A percentile compares a stretch with the other conserved stretches of the same genome.
Conservation (phyloP, 2,113 vertebrate species). For the Gymnogyps californianus region DNA sequence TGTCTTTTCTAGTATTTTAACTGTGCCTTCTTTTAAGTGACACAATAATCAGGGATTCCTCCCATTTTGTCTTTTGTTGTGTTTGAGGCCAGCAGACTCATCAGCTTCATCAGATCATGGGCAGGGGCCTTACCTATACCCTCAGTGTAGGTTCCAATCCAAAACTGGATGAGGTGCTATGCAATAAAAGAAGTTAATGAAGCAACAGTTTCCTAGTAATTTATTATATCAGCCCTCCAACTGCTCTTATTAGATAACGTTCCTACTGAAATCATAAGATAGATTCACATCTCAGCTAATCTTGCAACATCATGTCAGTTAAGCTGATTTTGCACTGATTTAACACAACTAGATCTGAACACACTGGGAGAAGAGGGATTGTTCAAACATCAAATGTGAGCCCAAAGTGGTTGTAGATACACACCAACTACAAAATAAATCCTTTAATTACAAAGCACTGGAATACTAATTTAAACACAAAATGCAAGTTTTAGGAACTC, state of each 20-base stretch:
- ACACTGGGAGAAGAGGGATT: accelerated
- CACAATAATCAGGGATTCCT: neutral
- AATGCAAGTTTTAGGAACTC: neutral
- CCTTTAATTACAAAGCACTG: neutral
- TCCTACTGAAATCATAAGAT: neutral
- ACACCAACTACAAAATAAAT: neutral
- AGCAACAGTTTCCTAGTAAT: neutral
- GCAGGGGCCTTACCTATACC: neutral
- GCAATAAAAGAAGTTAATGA: neutral
- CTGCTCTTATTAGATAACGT: neutral
- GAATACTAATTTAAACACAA: neutral
- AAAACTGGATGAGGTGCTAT: neutral
- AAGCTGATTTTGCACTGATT: neutral
- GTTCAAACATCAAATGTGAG: neutral
- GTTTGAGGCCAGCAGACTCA: neutral
- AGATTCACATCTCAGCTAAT: neutral
- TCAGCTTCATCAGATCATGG: neutral
- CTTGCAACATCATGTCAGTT: neutral
- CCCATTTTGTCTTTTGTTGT: neutral
- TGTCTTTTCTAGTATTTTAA: neutral
- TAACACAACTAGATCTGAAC: neutral
- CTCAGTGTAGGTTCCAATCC: neutral
- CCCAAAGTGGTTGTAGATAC: too few species aligned
- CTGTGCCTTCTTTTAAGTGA: neutral
- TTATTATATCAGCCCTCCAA: neutral